Evolutionary conservation across 2,113 vertebrate species (phyloP).

Genomic region (Sarotherodon lohbergeri): DNA sequence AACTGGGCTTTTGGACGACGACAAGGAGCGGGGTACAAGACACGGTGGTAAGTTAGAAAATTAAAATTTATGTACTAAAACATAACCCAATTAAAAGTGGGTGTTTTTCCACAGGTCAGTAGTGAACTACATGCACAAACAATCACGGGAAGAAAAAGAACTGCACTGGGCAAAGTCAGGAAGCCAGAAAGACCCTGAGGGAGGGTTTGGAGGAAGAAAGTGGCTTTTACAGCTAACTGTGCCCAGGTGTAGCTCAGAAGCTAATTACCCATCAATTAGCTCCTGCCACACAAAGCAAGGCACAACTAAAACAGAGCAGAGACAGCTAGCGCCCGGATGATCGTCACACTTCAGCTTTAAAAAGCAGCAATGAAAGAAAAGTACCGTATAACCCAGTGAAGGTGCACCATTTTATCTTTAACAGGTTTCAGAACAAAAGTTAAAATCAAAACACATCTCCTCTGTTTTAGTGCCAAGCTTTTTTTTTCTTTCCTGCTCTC

Average conservation of each 20-base stretch:
- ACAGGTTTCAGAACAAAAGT: background rate
- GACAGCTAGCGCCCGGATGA: accelerated
- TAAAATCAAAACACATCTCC: background rate
- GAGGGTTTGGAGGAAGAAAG: background rate
- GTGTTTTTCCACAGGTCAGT: background rate
- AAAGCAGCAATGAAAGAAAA: background rate
- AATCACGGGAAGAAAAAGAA: background rate
- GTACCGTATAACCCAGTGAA: background rate
- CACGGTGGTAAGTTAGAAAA: background rate
- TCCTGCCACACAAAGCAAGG: background rate
- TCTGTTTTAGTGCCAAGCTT: background rate
- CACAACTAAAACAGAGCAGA: background rate
- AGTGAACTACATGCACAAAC: background rate
- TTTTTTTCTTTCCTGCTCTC: background rate
- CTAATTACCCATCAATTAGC: background rate
- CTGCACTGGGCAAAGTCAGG: no score
- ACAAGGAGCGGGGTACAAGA: background rate
- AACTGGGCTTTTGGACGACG: background rate
- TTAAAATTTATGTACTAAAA: background rate
- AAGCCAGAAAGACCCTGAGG: background rate
- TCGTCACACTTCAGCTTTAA: background rate
- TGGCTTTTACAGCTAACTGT: background rate
- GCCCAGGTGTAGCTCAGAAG: background rate
- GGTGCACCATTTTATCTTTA: background rate
- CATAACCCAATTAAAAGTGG: background rate